These are phyloP conservation scores for Dromococcyx pavoninus DNA, from an alignment of 2,797 vertebrate species.

Conservation along the genomic window DNA sequence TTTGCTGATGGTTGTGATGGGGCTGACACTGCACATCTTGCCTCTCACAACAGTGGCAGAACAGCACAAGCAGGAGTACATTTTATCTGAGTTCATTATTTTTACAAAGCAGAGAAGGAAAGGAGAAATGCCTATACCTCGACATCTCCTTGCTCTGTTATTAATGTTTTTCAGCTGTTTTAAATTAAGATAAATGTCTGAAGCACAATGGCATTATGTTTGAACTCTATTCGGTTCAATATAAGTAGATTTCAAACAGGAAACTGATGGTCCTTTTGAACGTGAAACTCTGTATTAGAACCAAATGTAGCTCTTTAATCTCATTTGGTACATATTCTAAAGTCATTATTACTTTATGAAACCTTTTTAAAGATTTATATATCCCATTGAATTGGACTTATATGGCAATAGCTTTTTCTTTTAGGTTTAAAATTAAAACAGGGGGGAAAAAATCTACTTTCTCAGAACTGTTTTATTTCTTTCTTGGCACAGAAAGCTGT, in stretches of 20 bases:
- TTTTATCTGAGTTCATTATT: background rate
- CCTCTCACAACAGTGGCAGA: background rate
- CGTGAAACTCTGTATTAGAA: conserved; percentile 67
- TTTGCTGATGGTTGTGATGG: background rate
- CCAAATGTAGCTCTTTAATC: conserved; percentile 69
- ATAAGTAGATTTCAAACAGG: conserved; percentile 62
- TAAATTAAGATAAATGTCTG: conserved; percentile 66
- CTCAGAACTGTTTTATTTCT: conserved; percentile 51
- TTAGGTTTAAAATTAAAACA: conserved; percentile 63
- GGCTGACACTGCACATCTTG: background rate
- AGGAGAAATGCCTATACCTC: background rate
- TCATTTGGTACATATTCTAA: conserved; percentile 64
- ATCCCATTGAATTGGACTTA: conserved; percentile 52
- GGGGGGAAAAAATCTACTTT: conserved; percentile 20
- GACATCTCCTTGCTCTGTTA: conserved; percentile 28
- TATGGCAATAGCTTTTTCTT: conserved; percentile 54
- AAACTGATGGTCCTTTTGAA: conserved; percentile 63
- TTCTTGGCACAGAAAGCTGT: conserved; percentile 54
- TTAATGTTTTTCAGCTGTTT: conserved; percentile 63
- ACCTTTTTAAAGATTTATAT: conserved; percentile 68
- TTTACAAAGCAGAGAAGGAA: background rate
- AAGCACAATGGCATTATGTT: conserved; percentile 64
- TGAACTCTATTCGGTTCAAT: conserved; percentile 60
- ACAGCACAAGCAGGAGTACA: background rate
- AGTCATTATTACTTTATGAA: conserved; percentile 72